Evolutionary conservation across 2,797 vertebrate genomes (phyloP).

Genomic region (Macropus fuliginosus): DNA sequence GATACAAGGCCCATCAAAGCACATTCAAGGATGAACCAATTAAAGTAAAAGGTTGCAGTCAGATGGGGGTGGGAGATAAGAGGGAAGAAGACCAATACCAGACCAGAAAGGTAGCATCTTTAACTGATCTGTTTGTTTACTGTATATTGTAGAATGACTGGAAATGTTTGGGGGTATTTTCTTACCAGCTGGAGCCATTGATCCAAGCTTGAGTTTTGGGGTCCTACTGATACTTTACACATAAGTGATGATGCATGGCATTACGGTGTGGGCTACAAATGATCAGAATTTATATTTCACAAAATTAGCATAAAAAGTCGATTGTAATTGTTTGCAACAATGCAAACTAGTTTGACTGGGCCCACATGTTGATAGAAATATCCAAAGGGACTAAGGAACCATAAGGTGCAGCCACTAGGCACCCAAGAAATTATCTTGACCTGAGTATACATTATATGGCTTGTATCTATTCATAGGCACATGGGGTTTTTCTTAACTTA

Average conservation of each 20-base stretch:
- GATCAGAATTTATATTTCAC: conserved; percentile 67
- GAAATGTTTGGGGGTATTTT: conserved; percentile 10
- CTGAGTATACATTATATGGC: not conserved
- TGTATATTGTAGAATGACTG: conserved; percentile 25
- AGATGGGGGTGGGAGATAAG: not conserved
- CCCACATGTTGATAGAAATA: not conserved
- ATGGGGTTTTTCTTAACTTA: not conserved
- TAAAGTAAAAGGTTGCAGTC: not conserved
- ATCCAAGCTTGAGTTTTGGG: conserved; percentile 40
- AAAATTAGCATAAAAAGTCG: conserved; percentile 78
- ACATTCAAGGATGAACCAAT: conserved; percentile 42
- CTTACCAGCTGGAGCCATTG: not conserved
- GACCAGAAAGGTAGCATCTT: conserved; percentile 46
- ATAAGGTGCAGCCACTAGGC: not conserved
- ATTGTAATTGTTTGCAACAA: conserved; percentile 68
- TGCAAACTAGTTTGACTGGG: not conserved
- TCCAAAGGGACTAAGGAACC: not conserved
- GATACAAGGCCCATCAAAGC: conserved; percentile 28
- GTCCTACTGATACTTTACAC: conserved; percentile 10
- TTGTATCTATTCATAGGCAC: not conserved
- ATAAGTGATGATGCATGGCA: conserved; percentile 48
- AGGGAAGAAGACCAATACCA: not conserved
- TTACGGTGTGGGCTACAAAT: conserved; percentile 72
- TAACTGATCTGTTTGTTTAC: conserved; percentile 3
- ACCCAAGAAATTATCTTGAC: not conserved